These are phyloP conservation scores for Lepidocyrtinus sp. DNA, from an alignment of 2,888 invertebrate species.

Conservation along the genomic window DNA sequence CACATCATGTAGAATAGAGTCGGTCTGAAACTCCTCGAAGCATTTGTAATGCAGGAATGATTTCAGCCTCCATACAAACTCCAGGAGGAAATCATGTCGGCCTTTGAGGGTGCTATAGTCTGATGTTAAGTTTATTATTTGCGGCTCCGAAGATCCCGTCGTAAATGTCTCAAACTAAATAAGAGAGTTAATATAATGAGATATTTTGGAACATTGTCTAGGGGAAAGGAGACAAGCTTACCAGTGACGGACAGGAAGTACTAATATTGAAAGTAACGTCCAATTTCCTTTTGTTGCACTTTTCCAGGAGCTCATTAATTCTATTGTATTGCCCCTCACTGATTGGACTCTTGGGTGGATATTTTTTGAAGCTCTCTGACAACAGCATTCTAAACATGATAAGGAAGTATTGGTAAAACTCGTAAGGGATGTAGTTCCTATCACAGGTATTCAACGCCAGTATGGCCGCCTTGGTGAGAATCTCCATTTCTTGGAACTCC, in stretches of 20 bases:
- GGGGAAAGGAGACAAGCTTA: conserved; percentile 31
- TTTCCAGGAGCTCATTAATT: conserved; percentile 52
- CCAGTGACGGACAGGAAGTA: conserved; percentile 54
- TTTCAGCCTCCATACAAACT: conserved; percentile 63
- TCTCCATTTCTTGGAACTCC: conserved; percentile 61
- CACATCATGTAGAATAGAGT: conserved; percentile 60
- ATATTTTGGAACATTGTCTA: too few species aligned
- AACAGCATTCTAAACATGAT: conserved; percentile 61
- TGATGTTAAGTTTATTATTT: neutral
- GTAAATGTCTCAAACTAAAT: conserved; percentile 45
- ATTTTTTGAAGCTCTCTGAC: conserved; percentile 63
- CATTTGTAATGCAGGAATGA: conserved; percentile 65
- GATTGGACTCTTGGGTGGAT: conserved; percentile 57
- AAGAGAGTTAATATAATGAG: too few species aligned
- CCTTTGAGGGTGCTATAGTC: conserved; percentile 55
- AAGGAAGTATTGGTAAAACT: conserved; percentile 65
- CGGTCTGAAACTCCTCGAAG: conserved; percentile 55
- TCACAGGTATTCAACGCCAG: conserved; percentile 62
- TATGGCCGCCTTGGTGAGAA: conserved; percentile 58
- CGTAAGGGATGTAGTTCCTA: conserved; percentile 55
- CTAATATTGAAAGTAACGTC: conserved; percentile 31
- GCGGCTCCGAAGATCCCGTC: neutral
- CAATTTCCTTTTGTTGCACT: conserved; percentile 48
- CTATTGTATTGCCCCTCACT: conserved; percentile 48
- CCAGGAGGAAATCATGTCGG: conserved; percentile 64